Evolutionary conservation across 2,888 invertebrate species (phyloP).

Genomic region (Campaea margaritaria): DNA sequence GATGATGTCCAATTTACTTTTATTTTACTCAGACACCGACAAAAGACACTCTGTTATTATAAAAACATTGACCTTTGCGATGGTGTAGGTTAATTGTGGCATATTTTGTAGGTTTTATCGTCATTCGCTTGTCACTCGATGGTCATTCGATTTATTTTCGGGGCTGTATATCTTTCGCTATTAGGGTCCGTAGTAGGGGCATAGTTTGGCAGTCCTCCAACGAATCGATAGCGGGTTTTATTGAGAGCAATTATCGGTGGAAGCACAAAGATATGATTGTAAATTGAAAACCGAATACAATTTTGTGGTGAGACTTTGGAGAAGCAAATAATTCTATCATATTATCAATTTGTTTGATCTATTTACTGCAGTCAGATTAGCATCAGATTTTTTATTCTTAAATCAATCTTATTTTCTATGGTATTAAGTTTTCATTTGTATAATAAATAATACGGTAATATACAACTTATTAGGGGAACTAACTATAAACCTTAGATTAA

Average conservation of each 20-base stretch:
- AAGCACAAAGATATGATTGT: constrained; percentile 35
- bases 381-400: too few relatives aligned
- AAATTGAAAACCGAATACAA: constrained; percentile 44
- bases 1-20: constrained; percentile 30
- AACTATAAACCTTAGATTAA: too few relatives aligned
- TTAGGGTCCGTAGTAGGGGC: constrained; percentile 38
- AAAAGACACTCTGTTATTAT: constrained; percentile 30
- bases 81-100: constrained; percentile 32
- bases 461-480: too few relatives aligned
- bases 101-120: constrained; percentile 37
- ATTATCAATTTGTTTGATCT: too few relatives aligned
- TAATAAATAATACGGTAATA: too few relatives aligned
- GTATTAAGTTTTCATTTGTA: too few relatives aligned
- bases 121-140: constrained; percentile 32
- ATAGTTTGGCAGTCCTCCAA: constrained; percentile 42
- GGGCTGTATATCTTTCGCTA: constrained; percentile 34
- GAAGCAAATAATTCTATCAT: constrained; percentile 12
- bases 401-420: too few relatives aligned
- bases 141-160: constrained; percentile 30
- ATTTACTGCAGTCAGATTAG: too few relatives aligned
- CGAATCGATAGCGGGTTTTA: constrained; percentile 44
- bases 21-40: constrained; percentile 18
- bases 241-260: constrained; percentile 43
- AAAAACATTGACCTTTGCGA: constrained; percentile 32
- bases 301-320: constrained; percentile 25